Evolutionary conservation across 2,888 invertebrate species (phyloP).

Genomic region (Cerastoderma edule): DNA sequence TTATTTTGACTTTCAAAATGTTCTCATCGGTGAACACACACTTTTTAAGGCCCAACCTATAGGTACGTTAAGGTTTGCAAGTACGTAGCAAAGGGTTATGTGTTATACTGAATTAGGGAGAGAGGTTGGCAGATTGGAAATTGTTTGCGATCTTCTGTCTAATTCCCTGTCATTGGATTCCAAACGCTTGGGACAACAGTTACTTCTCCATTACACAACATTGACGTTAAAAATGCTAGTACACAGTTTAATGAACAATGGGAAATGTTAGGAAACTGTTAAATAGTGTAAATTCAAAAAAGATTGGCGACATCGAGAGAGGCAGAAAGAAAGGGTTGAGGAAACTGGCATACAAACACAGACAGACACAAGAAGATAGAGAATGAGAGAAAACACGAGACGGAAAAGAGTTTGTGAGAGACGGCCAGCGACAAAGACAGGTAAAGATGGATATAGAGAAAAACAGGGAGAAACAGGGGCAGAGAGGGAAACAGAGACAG

Average conservation of each 20-base stretch:
- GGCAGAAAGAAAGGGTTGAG: neutral
- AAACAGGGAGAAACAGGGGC: neutral
- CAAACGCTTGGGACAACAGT: no score
- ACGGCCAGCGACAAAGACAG: neutral
- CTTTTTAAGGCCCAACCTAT: no score
- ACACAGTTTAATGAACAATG: neutral
- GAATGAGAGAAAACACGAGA: slow-evolving; percentile 2
- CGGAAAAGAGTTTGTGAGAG: no score
- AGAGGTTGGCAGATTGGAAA: no score
- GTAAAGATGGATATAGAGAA: neutral
- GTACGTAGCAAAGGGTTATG: no score
- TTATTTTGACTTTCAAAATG: no score
- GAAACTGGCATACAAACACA: slow-evolving; percentile 1
- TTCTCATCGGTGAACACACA: no score
- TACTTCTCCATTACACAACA: neutral
- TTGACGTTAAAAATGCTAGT: neutral
- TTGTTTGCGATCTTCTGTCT: no score
- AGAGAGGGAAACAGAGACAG: neutral
- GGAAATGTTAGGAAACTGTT: neutral
- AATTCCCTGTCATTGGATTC: no score
- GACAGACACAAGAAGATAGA: slow-evolving; percentile 6
- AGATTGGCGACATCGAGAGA: neutral
- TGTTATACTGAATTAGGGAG: no score
- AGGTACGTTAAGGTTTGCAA: no score
- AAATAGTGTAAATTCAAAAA: neutral